Conservation (phyloP, 2,888 invertebrate genomes). For the Pyrgus malvae region DNA sequence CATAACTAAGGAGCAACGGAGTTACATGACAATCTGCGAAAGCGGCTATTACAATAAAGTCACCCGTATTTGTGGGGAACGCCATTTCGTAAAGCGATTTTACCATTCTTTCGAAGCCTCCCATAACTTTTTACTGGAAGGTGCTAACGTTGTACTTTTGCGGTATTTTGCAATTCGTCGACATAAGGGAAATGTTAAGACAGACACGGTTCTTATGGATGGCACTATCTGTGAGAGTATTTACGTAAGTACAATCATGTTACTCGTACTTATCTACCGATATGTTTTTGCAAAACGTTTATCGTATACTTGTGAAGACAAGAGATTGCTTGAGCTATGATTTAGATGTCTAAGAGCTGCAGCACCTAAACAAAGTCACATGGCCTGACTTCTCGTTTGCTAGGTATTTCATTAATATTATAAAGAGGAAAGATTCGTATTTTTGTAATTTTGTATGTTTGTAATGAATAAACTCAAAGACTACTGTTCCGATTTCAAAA, state of each 20-base stretch:
- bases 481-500: too few relatives aligned
- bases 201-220: constrained; percentile 81
- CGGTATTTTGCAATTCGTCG: constrained; percentile 81
- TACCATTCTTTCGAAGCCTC: constrained; percentile 76
- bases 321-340: too few relatives aligned
- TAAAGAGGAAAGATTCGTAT: too few relatives aligned
- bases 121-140: constrained; percentile 82
- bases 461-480: too few relatives aligned
- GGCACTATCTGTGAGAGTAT: constrained; percentile 82
- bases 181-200: constrained; percentile 78
- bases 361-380: too few relatives aligned
- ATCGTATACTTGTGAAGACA: too few relatives aligned
- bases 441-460: too few relatives aligned
- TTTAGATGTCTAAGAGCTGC: too few relatives aligned
- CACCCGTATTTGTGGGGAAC: constrained; percentile 68
- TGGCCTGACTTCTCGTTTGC: too few relatives aligned
- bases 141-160: constrained; percentile 82
- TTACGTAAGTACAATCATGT: constrained; percentile 73
- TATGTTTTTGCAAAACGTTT: too few relatives aligned
- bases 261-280: too few relatives aligned
- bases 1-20: constrained; percentile 72
- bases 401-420: too few relatives aligned
- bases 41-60: constrained; percentile 80
- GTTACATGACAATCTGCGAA: constrained; percentile 79
- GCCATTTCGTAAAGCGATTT: constrained; percentile 65